Conservation (phyloP, 2,113 vertebrate species). For the Laticauda colubrina region DNA sequence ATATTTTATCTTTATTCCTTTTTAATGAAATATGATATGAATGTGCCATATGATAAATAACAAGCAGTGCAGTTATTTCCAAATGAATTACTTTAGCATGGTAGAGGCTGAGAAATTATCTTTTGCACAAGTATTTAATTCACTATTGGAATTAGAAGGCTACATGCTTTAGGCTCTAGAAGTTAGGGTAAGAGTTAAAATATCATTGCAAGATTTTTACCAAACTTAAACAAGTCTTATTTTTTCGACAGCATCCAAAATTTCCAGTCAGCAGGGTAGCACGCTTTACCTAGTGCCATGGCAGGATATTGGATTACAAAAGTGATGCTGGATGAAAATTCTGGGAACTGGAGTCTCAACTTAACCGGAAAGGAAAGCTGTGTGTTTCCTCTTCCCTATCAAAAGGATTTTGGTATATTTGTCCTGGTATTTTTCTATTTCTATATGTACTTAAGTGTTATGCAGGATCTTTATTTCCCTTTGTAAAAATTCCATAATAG, state of each 20-base stretch:
- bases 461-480: neutral
- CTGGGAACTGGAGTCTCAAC: neutral
- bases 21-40: neutral
- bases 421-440: neutral
- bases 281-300: neutral
- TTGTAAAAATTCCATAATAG: neutral
- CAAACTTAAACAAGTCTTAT: neutral
- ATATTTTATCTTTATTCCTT: neutral
- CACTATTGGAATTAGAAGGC: neutral
- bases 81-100: rapidly evolving
- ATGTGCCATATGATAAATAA: neutral
- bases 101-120: neutral
- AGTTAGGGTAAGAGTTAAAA: neutral
- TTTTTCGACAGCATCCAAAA: neutral
- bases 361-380: neutral
- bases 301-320: neutral
- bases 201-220: neutral
- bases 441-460: neutral
- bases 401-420: neutral
- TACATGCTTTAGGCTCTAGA: neutral
- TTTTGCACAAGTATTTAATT: neutral
- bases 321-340: neutral
- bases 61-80: neutral
- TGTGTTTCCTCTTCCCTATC: neutral
- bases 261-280: neutral